Base-by-base conservation (phyloP, 2,888 invertebrate genomes). In the Scaptomyza tumidula region DNA sequence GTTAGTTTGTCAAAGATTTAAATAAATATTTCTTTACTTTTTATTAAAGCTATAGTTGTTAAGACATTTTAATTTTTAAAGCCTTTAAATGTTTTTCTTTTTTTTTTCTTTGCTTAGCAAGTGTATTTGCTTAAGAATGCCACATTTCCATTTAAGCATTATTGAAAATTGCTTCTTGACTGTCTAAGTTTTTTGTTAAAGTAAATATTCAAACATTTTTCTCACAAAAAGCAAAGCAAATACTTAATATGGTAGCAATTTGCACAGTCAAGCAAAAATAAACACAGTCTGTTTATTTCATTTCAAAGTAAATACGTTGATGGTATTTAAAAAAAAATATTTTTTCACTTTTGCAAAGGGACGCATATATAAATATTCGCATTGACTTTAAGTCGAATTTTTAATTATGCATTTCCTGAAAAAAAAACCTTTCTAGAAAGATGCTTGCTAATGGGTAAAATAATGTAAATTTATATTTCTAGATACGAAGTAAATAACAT, bases 241-340 rank as follows among this genome's bases (percentile, higher is more conserved):
- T 59, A 61, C 46, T 48, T 61, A 52, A 57, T 61, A 57, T 57
- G 57, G 65, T 74, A 52, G 57, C 71, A 61, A 74, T 76, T 71
- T 76, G 29, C 37, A 31, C 43, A 43, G 16, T 41, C 49, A 41
- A 49, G 27, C 33, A 41, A 41, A 27, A 33, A 10, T 5, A 7
- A 31, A 14, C 16, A 62, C 14, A 46, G 24, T 33, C 39, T 61
- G 27, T 14, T 16, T 16, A 41, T 62, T 62, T 62, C 19, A 33
- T 24, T 27, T 33, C 1, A 16, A 41, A 3, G 39, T 10, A 60
- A 61, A 61, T 39, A 39, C 31, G 19, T n/a, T 27, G 6, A 39
- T 0, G 3, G 16, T 43, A 10, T 11, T 62, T 33, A 5, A 10
- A 14, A 29, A 43, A 29, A 35, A 14, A 37, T 10, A n/a, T n/a